Evolutionary conservation across 1,140 invertebrate species (phyloP), one percentile per base, ranked within the genome.

Genomic region (Pogonus chalceus): DNA sequence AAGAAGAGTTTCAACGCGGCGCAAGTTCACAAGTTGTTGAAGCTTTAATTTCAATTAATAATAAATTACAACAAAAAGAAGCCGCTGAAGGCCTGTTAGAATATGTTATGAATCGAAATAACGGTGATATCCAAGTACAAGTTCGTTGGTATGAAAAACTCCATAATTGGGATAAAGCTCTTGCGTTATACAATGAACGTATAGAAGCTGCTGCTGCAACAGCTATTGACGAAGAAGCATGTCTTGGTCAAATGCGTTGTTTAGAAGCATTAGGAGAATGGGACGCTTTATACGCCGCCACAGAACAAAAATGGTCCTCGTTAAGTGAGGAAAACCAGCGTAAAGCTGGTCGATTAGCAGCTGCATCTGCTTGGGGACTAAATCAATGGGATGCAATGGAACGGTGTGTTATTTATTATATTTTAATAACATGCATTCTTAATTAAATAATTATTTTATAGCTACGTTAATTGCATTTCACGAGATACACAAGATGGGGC

Each of bases 81-180:
- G 95, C 95, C 0, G 96, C 97, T 0, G 87, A 92, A 60, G 96
- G 89, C 20, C 69, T 97, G 1, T 71, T 99, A 12, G 86, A 93
- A 60, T 90, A 91, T 64, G 92, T 96, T 0, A 92, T 88, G 81
- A 85, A 86, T 57, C 84, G 90, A 60, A n/a, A n/a, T n/a, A 78
- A 85, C 49, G 81, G 81, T 49, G 77, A 77, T 3, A 72, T 88
- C 1, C 82, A 87, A 72, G 87, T 97, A 0, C 90, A 98, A 69
- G 92, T 97, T 47, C 77, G 90, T 3, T 99, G 96, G 96, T 98
- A 98, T 68, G 97, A 99, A 68, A 98, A 98, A 69, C 74, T 99
- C 1, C 94, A 98, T 66, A 94, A 98, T 64, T 99, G 96, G 96
- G 92, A 98, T 59, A 90, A 92, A 67, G 97, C 97, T 0, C 73